Conservation (phyloP, 2,888 invertebrate species). For the Scelioninae gen. 1 region DNA sequence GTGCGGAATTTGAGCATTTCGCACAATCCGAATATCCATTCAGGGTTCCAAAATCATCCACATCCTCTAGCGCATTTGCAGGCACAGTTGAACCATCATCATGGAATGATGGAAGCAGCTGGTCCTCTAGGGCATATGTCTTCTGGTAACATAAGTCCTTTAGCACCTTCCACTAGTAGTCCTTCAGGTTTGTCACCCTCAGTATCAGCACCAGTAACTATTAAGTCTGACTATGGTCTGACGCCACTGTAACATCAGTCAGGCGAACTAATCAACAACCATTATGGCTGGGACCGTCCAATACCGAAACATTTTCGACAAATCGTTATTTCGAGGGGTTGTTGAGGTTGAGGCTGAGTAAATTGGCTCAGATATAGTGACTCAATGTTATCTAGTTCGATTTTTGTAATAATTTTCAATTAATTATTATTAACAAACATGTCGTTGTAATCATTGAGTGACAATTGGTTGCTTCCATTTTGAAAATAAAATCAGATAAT, state of each 20-base stretch:
- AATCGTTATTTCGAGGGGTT: constrained; percentile 61
- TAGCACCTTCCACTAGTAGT: constrained; percentile 81
- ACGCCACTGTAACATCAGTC: constrained; percentile 88
- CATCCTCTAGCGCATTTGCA: constrained; percentile 85
- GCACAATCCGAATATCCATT: constrained; percentile 73
- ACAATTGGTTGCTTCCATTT: too few relatives aligned
- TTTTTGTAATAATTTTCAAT: too few relatives aligned
- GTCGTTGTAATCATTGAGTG: too few relatives aligned
- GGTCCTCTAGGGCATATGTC: constrained; percentile 80
- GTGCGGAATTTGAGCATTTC: constrained; percentile 77
- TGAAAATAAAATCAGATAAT: too few relatives aligned
- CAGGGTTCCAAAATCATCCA: constrained; percentile 80
- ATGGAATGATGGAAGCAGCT: constrained; percentile 82
- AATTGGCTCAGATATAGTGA: constrained; percentile 21
- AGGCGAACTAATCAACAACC: constrained; percentile 63
- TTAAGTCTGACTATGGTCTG: constrained; percentile 95
- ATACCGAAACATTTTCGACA: constrained; percentile 54
- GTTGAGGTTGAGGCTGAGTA: constrained; percentile 65
- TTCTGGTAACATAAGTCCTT: constrained; percentile 82
- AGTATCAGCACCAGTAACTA: constrained; percentile 86
- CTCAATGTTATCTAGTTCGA: too few relatives aligned
- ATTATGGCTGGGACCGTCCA: constrained; percentile 62
- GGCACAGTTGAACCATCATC: constrained; percentile 84
- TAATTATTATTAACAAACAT: too few relatives aligned
- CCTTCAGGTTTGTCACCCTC: constrained; percentile 79